These are phyloP conservation scores for Leptinotarsa peninsularis DNA, from an alignment of 2,888 invertebrate genomes.

Conservation along the genomic window DNA sequence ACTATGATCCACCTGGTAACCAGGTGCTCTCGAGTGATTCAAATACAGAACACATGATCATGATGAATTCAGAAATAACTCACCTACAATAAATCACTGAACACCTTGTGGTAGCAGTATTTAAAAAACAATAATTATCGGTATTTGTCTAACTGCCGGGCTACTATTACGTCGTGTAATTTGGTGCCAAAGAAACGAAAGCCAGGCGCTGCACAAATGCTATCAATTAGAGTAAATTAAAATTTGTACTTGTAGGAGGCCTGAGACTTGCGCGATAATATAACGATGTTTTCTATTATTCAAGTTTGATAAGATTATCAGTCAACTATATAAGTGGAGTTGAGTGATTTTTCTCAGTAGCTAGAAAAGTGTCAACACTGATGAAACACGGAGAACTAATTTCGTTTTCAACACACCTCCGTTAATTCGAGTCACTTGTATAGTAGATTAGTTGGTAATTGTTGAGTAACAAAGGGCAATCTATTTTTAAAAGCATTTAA, in stretches of 20 bases:
- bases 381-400: neutral
- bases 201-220: constrained; percentile 37
- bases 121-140: constrained; percentile 30
- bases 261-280: constrained; percentile 39
- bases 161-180: constrained; percentile 30
- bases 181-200: constrained; percentile 28
- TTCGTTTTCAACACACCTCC: neutral
- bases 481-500: neutral
- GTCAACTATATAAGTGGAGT: constrained; percentile 27
- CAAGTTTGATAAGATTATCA: constrained; percentile 35
- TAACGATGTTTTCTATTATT: constrained; percentile 30
- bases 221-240: constrained; percentile 47
- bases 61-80: constrained; percentile 15
- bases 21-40: neutral
- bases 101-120: constrained; percentile 17
- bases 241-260: constrained; percentile 27
- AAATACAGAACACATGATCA: constrained; percentile 9
- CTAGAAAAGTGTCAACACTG: constrained; percentile 7
- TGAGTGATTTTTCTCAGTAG: constrained; percentile 13
- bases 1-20: neutral
- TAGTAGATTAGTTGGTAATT: neutral
- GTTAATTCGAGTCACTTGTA: neutral
- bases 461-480: neutral
- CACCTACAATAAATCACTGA: constrained; percentile 22
- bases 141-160: constrained; percentile 14